A percentile compares a stretch with the other conserved stretches of the same genome.
Conservation (phyloP, 2,888 invertebrate genomes). For the Drosophila macrothrix region DNA sequence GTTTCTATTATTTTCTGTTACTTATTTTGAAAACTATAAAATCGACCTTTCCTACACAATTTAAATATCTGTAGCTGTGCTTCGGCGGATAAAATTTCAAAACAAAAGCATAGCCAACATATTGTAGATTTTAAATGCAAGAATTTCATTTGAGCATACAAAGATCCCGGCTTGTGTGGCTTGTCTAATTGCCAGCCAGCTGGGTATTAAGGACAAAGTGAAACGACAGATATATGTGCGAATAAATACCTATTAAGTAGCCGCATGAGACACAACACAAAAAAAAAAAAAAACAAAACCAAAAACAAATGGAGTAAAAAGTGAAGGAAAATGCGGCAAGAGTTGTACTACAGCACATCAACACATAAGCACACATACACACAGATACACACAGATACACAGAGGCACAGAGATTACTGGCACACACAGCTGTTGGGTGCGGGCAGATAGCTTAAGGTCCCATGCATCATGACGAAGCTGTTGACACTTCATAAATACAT, state of each 20-base stretch:
- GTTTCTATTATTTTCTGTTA: background rate
- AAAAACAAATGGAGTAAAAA: slow-evolving; percentile 8
- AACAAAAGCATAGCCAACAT: background rate
- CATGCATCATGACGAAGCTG: slow-evolving; percentile 77
- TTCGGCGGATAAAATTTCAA: background rate
- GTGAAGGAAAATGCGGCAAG: slow-evolving; percentile 20
- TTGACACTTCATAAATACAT: slow-evolving; percentile 79
- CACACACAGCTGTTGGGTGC: slow-evolving; percentile 22
- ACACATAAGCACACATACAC: slow-evolving; percentile 3
- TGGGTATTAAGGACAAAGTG: slow-evolving; percentile 12
- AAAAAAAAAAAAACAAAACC: slow-evolving; percentile 27
- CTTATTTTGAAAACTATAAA: background rate
- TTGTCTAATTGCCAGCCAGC: slow-evolving; percentile 30
- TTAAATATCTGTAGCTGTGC: background rate
- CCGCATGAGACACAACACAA: slow-evolving; percentile 25
- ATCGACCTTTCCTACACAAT: background rate
- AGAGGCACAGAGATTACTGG: background rate
- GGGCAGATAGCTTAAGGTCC: slow-evolving; percentile 67
- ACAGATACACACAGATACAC: slow-evolving; percentile 3
- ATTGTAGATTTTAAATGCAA: background rate
- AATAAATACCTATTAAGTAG: slow-evolving; percentile 60
- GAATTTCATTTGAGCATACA: background rate
- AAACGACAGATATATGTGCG: slow-evolving; percentile 21
- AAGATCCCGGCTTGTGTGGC: background rate
- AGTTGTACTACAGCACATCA: background rate